Conservation (phyloP, 2,113 vertebrate species). For the Colius striatus region DNA sequence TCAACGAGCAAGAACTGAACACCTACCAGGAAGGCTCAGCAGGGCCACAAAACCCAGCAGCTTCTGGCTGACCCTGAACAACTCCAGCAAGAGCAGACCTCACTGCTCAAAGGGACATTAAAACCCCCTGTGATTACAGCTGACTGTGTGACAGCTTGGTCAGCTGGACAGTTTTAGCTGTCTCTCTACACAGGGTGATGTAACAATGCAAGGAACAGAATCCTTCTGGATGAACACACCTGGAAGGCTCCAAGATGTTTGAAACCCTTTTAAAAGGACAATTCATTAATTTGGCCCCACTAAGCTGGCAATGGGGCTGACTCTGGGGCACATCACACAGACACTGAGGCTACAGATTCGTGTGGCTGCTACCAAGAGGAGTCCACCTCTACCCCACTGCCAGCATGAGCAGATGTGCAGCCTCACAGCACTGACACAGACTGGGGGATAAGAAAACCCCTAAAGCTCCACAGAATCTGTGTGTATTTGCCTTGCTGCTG, state of each 20-base stretch:
- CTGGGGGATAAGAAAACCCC: not conserved
- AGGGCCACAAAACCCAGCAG: not conserved
- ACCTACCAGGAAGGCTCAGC: not conserved
- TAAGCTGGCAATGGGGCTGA: not conserved
- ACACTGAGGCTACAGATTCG: not conserved
- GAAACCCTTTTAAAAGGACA: not conserved
- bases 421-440: not conserved
- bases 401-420: not conserved
- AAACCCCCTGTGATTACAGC: not conserved
- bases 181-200: not conserved
- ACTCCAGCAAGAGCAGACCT: not conserved
- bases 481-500: not conserved
- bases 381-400: not conserved
- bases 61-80: not conserved
- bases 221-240: not conserved
- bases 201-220: not conserved
- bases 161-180: not conserved
- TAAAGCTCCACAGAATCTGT: not conserved
- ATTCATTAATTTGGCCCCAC: not conserved
- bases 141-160: not conserved
- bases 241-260: not conserved
- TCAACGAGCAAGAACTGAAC: not conserved
- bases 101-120: not conserved
- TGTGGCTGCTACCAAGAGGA: not conserved
- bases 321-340: not conserved